Base-by-base conservation (phyloP, 2,113 vertebrate genomes). In the Nestor notabilis region DNA sequence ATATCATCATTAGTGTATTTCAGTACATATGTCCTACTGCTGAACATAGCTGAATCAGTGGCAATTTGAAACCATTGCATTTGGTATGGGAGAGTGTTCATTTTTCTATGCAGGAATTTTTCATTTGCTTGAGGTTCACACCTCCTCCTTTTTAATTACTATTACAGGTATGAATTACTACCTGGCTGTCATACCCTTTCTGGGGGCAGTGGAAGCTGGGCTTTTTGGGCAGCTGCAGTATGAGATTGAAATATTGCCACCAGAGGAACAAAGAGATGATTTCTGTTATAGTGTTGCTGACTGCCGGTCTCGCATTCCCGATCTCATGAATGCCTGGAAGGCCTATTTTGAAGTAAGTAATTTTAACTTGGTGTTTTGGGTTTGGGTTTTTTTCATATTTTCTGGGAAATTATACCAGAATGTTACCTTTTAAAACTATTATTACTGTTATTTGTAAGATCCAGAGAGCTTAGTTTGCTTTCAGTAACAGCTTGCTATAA, bases 161-260 rank as follows among this genome's bases (percentile, higher is more conserved):
- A 2, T 90, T 90, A 46, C 95, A 99, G 98, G 97, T 92, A 74
- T 98, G 65, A 98, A 99, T 95, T 99, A 98, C 90, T 98, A 98
- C 66, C 78, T 99, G 65, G 4, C 92, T 53, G 60, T 88, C 29
- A 70, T 98, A 49, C 98, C 98, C 25, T 98, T 99, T 70, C 95
- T 99, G 82, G 97, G 97, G 50, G 98, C 98, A 7, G 69, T 98
- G 70, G 97, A 98, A 65, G 97, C 98, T 88, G 98, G 97, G 9
- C 78, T 98, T 25, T 95, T 98, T 53, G 96, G 94, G 47, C 75
- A 97, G 66, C 60, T 97, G 60, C 79, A 90, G 2, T 74, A 98
- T 3, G 65, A 98, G 71, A 20, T 98, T 72, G 88, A 68, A 35
- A 91, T 99, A 68, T 31, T 85, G 66, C 96, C 95, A 4, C 98